Base-by-base conservation (phyloP, 2,113 vertebrate species). In the Vidua chalybeata region DNA sequence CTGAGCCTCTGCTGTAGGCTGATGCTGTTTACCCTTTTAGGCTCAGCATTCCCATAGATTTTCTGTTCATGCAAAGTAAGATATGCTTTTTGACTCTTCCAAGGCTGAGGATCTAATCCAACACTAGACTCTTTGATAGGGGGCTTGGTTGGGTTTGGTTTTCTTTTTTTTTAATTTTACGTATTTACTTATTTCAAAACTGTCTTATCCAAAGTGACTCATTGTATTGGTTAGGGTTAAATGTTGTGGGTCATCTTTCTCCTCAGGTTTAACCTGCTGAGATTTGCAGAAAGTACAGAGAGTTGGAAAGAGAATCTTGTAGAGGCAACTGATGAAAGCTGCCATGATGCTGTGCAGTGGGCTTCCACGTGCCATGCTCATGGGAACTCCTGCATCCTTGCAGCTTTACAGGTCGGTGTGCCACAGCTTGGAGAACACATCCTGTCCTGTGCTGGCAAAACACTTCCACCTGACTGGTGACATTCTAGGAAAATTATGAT, bases 231-330 rank as follows among this genome's bases (percentile, higher is more conserved):
- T 78, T 56, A 8, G 33, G 15, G 8, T 56, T 78, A 72, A 49
- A 58, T 62, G 26, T 31, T 69, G 13, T 55, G 68, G 54, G 10
- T 68, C 13, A 9, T 61, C 18, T 64, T 82, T 35, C 31, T 75
- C 5, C 54, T 46, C 88, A 99, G 98, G 67, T 99, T 99, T 93
- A 98, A 98, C 91, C 93, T 99, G 90, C 77, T 98, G 66, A 96
- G 96, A 55, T 98, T 99, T 96, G 97, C 98, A 12, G 97, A 97
- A 66, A 89, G 80, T 56, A 94, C 96, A 12, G 92, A 95, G 26
- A 81, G 63, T 1, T 99, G 99, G 98, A 98, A 90, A 76, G 94
- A 98, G 5, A 15, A n/a, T 15, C 97, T 98, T 56, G 96, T 98
- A 56, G 94, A 98, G 63, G 97, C 98, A 61, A 98, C 97, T 9